A percentile compares a stretch with the other conserved stretches of the same genome.
phyloP scores from a whole-genome alignment of 2,797 vertebrate genomes.

The Ciconia nigra region DNA sequence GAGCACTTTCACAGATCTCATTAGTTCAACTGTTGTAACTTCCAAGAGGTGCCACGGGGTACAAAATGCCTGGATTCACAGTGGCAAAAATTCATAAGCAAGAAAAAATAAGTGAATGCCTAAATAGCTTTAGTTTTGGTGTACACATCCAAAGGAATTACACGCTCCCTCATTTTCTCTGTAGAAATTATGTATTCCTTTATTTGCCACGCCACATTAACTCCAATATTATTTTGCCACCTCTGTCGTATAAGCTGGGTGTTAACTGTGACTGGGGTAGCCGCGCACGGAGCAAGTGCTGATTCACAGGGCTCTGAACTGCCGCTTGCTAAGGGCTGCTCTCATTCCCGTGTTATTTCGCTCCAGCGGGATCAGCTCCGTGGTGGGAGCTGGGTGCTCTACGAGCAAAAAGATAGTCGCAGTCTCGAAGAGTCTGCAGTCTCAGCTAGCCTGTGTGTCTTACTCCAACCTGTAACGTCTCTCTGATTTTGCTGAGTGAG shows the following conservation, averaged over 20 bases:
- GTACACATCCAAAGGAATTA: not conserved
- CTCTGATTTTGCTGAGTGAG: not conserved
- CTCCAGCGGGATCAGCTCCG: not conserved
- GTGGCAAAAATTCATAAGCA: not conserved
- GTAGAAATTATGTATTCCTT: not conserved
- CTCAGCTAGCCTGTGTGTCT: not conserved
- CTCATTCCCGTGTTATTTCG: not conserved
- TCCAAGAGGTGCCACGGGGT: slow-evolving; percentile 23
- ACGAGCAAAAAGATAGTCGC: not conserved
- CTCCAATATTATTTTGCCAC: not conserved
- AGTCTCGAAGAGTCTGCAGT: not conserved
- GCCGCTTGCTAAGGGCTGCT: not conserved
- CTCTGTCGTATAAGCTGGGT: not conserved
- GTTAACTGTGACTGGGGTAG: not conserved
- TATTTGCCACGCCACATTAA: not conserved
- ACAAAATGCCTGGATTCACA: not conserved
- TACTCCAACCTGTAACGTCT: not conserved
- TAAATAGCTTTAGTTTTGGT: not conserved
- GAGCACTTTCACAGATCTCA: slow-evolving; percentile 7
- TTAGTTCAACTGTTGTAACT: slow-evolving; percentile 10
- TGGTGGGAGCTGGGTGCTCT: not conserved
- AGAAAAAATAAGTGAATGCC: not conserved
- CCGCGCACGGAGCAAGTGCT: not conserved
- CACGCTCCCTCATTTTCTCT: not conserved
- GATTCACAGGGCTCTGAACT: not conserved